Evolutionary conservation across 2,113 vertebrate species (phyloP), one percentile per base, ranked within the genome.

Genomic region (Ptyas mucosa): DNA sequence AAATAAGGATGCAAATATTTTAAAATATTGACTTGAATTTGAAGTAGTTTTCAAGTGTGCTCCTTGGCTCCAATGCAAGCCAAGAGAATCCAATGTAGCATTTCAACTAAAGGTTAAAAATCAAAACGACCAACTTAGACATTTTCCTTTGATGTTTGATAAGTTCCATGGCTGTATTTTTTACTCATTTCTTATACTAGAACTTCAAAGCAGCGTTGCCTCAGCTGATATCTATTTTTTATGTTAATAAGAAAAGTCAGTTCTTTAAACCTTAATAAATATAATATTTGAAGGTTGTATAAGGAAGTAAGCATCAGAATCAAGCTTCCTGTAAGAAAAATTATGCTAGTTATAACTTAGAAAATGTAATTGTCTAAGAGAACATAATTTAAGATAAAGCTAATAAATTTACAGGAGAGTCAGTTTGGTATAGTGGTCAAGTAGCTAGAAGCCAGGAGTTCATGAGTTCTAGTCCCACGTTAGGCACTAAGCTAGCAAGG

Each of bases 121-220:
- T 93, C 85, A 64, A 94, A 87, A 54, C 85, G 93, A 89, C 51
- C 9, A 49, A 94, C 91, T 94, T 55, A 90, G 91, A 96, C 95
- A 96, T 92, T 95, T 55, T 29, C 52, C n/a, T 85, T 89, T 14
- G 93, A 95, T 93, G 85, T 89, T 95, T 91, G 95, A 95, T 96
- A 96, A 95, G 91, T 91, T 39, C 29, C 52, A 20, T 46, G 0
- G 75, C 39, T 0, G 89, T 4, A 26, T 52, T 34, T 43, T 24
- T 39, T 49, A 24, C 86, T 55, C 0, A 3, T 21, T 34, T 23
- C 0, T 10, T 55, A 46, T 91, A 18, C 29, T 18, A 53, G 11
- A 55, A 90, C 53, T 23, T 39, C 1, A 58, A 96, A 39, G 14
- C 15, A 88, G 39, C 18, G 53, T 57, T 43, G 53, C 53, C 90